phyloP scores from a whole-genome alignment of 2,113 vertebrate genomes.

The Rhabdornis inornatus region DNA sequence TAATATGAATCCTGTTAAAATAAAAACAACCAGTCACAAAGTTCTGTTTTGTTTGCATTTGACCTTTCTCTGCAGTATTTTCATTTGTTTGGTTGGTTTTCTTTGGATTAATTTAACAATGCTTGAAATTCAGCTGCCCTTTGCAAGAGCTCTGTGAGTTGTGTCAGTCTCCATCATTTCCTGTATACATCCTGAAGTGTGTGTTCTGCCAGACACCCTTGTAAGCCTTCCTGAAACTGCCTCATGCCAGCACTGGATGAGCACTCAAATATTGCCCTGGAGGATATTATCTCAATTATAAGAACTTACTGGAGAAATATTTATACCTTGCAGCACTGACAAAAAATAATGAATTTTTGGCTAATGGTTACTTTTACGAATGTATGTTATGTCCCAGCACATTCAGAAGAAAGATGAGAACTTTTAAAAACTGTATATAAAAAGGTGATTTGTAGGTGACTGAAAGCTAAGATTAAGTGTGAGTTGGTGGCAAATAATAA shows the following conservation, averaged over 20 bases:
- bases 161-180: background rate
- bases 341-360: background rate
- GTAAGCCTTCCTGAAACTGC: background rate
- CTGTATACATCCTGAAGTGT: background rate
- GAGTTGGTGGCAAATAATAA: background rate
- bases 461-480: background rate
- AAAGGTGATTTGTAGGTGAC: background rate
- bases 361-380: background rate
- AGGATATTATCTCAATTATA: background rate
- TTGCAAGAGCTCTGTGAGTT: background rate
- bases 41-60: background rate
- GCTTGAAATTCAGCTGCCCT: background rate
- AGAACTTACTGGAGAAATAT: background rate
- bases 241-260: background rate
- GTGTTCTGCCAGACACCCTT: background rate
- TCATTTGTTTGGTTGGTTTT: background rate
- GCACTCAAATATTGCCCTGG: background rate
- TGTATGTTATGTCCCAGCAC: background rate
- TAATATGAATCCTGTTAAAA: background rate
- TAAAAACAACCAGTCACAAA: background rate
- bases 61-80: background rate
- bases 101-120: background rate
- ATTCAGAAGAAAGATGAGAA: background rate
- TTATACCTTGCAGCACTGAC: background rate
- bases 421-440: background rate